phyloP scores from a whole-genome alignment of 2,113 vertebrate species.

The Nerophis ophidion region DNA sequence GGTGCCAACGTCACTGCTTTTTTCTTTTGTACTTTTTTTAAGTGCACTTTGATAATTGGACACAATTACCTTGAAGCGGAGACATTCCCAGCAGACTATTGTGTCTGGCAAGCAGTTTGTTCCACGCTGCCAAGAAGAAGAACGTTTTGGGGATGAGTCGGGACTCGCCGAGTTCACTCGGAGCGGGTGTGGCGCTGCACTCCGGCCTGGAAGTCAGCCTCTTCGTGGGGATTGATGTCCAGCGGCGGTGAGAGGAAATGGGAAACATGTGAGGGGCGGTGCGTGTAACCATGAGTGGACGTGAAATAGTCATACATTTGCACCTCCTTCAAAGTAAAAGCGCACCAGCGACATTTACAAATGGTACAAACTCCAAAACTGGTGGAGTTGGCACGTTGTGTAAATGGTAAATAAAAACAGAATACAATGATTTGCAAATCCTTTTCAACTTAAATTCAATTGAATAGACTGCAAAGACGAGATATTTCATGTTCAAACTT shows the following conservation, averaged over 20 bases:
- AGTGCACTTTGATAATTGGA: too few species aligned
- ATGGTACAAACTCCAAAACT: not conserved
- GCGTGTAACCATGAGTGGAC: not conserved
- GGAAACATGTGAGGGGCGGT: not conserved
- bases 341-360: not conserved
- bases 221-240: not conserved
- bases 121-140: not conserved
- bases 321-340: not conserved
- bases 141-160: not conserved
- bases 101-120: not conserved
- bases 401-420: too few species aligned
- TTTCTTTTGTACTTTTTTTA: too few species aligned
- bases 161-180: not conserved
- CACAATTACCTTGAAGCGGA: too few species aligned
- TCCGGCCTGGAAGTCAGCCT: not conserved
- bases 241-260: not conserved
- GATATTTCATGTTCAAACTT: too few species aligned
- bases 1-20: too few species aligned
- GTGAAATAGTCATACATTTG: not conserved
- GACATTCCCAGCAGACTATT: not conserved
- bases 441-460: too few species aligned
- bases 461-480: too few species aligned
- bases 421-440: too few species aligned
- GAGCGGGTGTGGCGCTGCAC: not conserved
- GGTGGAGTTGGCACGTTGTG: too few species aligned